Evolutionary conservation across 2,113 vertebrate species (phyloP), one percentile per base, ranked within the genome.

Genomic region (Mirounga angustirostris): DNA sequence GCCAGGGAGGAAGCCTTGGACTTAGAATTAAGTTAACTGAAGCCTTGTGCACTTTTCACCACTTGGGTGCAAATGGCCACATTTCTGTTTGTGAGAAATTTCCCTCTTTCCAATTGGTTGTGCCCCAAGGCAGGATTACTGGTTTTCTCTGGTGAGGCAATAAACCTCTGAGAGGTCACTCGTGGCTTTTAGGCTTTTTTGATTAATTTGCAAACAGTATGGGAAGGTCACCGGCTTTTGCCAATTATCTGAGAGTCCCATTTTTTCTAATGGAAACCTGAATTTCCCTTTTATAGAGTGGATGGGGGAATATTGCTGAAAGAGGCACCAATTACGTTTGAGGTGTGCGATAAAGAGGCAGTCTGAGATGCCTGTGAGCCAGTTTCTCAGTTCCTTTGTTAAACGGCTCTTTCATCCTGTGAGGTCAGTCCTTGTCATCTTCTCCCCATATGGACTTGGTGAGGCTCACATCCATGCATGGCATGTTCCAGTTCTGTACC

Each of bases 161-260:
- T 54, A 93, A 96, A 6, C 22, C 59, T 87, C 80, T 56, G 33
- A 81, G 79, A 87, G 30, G 74, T 92, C 80, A 95, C 13, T 74
- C 52, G 50, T 76, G 14, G 54, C n/a, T 92, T 87, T 89, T 81
- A 91, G 83, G 58, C 22, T 63, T 93, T 91, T 83, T 43, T 63
- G n/a, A 94, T 78, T 85, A 76, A 94, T 83, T 95, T 86, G 54
- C 84, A 73, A 89, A 92, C 12, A 89, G 18, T 63, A 28, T 54
- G 28, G 46, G 73, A 85, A 97, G 82, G 65, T 95, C 82, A 93
- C 22, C n/a, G 5, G 40, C 65, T 89, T 89, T 91, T 91, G 71
- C 26, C 79, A 92, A 30, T 85, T 71, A 82, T 71, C 61, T 81
- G 67, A 80, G 65, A 54, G 73, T 81, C n/a, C 26, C 52, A 36